Conservation (phyloP, 2,797 vertebrate species). For the Columba guinea region DNA sequence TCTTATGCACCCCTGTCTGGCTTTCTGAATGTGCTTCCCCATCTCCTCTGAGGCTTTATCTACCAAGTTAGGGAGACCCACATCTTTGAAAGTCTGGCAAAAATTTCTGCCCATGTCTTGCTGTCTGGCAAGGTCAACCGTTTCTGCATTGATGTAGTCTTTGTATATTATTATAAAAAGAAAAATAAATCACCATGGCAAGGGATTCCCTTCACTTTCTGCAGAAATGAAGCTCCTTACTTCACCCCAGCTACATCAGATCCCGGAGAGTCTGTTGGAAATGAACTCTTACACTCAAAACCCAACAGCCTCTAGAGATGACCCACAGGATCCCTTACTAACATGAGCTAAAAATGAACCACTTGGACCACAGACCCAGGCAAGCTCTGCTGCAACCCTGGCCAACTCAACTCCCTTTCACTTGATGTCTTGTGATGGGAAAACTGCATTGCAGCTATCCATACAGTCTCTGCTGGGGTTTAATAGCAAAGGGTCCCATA, state of each 20-base stretch:
- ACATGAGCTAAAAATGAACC: background rate
- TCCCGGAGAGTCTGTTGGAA: accelerated
- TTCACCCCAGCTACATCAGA: background rate
- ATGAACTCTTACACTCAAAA: background rate
- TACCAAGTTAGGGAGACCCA: background rate
- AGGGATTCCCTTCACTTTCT: background rate
- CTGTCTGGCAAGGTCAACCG: background rate
- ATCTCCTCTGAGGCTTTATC: background rate
- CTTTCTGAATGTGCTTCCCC: background rate
- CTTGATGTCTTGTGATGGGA: background rate
- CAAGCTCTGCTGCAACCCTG: background rate
- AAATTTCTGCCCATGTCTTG: background rate
- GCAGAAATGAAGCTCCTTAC: background rate
- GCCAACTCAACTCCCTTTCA: background rate
- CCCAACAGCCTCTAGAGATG: background rate
- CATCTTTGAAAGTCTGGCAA: background rate
- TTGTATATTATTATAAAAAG: background rate
- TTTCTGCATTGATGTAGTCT: accelerated
- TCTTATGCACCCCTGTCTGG: background rate
- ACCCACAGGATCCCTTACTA: background rate
- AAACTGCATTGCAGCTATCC: background rate
- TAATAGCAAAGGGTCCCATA: background rate
- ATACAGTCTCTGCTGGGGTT: background rate
- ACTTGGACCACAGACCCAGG: background rate
- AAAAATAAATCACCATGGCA: background rate